Percentiles rank a stretch among this genome's conserved stretches.
These are phyloP conservation scores for Heliconius himera DNA, from an alignment of 1,140 invertebrate species.

Conservation along the genomic window DNA sequence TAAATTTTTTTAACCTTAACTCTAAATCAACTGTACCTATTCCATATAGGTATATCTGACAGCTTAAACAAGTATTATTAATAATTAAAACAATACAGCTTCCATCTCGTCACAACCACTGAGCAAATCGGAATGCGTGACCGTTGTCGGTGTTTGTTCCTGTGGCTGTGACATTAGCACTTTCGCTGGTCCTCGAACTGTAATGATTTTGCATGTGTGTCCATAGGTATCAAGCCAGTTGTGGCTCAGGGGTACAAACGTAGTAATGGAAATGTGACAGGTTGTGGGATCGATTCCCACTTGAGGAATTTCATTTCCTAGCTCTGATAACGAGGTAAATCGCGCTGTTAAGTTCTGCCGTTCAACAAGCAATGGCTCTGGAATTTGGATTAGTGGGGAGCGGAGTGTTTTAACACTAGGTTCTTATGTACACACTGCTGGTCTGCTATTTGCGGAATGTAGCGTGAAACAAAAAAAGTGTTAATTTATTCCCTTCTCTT, in stretches of 20 bases:
- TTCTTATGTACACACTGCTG: not conserved
- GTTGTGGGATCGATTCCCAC: no score
- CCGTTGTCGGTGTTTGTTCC: slow-evolving; percentile 26
- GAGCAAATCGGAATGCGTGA: slow-evolving; percentile 28
- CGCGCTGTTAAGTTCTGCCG: no score
- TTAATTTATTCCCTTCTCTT: no score
- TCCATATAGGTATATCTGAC: not conserved
- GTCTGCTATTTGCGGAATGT: not conserved
- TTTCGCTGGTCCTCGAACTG: slow-evolving; percentile 24
- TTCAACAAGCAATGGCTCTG: no score
- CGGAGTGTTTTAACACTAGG: not conserved
- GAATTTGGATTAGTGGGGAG: not conserved
- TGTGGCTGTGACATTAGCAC: slow-evolving; percentile 25
- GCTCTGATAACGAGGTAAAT: no score
- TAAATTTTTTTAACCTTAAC: no score
- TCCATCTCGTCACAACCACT: slow-evolving; percentile 14
- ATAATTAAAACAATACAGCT: slow-evolving; percentile 19
- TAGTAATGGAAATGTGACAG: no score
- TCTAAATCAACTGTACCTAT: no score
- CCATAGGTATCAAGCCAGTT: no score
- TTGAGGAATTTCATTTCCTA: no score
- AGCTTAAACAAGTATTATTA: not conserved
- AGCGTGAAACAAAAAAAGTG: not conserved
- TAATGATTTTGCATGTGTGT: slow-evolving; percentile 6
- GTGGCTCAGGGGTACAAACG: no score